These are phyloP conservation scores for Erynnis tages DNA, from an alignment of 2,888 invertebrate species.

Conservation along the genomic window DNA sequence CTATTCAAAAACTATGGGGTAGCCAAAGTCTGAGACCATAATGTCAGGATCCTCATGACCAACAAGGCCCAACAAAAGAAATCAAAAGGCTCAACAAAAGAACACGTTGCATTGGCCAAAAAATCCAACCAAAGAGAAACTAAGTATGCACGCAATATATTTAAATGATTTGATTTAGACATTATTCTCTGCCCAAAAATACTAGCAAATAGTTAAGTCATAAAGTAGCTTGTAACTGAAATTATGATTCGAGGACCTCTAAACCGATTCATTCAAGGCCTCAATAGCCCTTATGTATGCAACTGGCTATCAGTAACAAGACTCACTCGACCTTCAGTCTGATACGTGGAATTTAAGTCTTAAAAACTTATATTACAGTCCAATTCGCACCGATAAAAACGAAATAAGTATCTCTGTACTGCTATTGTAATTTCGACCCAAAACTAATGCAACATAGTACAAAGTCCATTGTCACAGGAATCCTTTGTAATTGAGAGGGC, in stretches of 20 bases:
- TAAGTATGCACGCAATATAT: too few relatives aligned
- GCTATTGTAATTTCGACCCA: background rate
- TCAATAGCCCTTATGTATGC: background rate
- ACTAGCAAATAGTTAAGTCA: too few relatives aligned
- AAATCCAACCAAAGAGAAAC: too few relatives aligned
- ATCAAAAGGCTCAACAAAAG: too few relatives aligned
- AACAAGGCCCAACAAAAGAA: too few relatives aligned
- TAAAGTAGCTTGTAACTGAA: too few relatives aligned
- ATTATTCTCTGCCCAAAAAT: too few relatives aligned
- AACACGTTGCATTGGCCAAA: too few relatives aligned
- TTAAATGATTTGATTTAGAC: too few relatives aligned
- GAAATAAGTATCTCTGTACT: background rate
- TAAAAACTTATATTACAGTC: constrained; percentile 3
- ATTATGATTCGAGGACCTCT: background rate
- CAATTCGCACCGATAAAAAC: background rate
- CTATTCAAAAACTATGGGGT: too few relatives aligned
- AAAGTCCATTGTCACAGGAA: background rate
- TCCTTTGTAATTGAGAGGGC: constrained; percentile 1
- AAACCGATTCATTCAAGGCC: background rate
- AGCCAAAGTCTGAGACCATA: too few relatives aligned
- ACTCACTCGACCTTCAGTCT: background rate
- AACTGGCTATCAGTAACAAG: constrained; percentile 5
- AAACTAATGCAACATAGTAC: background rate
- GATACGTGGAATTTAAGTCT: background rate
- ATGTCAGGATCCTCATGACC: too few relatives aligned